These are phyloP conservation scores for Petroica traversi DNA, from an alignment of 2,113 vertebrate genomes.

Conservation along the genomic window DNA sequence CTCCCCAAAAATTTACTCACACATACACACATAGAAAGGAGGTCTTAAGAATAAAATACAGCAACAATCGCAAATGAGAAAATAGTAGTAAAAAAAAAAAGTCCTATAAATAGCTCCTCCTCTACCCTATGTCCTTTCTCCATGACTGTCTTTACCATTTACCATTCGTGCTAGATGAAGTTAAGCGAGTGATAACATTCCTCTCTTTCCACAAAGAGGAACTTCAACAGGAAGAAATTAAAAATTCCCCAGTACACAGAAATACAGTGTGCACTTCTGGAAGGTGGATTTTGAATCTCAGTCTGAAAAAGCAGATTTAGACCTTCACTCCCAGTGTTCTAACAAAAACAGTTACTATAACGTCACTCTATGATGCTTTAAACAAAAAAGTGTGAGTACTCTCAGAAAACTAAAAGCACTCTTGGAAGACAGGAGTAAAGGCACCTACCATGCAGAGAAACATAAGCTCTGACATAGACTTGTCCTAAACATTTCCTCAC, in stretches of 20 bases:
- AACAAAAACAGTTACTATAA: not conserved
- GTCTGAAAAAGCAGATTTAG: not conserved
- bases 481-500: not conserved
- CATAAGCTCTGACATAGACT: not conserved
- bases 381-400: not conserved
- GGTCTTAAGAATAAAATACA: not conserved
- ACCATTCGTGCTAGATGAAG: not conserved
- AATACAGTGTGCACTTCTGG: rapidly evolving
- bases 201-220: not conserved
- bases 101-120: not conserved
- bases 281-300: not conserved
- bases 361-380: not conserved
- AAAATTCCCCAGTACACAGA: not conserved
- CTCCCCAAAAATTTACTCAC: not conserved
- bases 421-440: not conserved
- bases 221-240: not conserved
- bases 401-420: not conserved
- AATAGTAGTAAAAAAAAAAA: not conserved
- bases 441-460: not conserved
- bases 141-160: not conserved
- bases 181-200: not conserved
- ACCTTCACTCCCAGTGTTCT: not conserved
- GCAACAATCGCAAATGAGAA: not conserved
- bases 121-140: not conserved
- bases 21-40: not conserved